Percentiles rank a stretch among this genome's conserved stretches.
These are phyloP conservation scores for Brachionus rubens DNA, from an alignment of 1,140 invertebrate species.

Conservation along the genomic window DNA sequence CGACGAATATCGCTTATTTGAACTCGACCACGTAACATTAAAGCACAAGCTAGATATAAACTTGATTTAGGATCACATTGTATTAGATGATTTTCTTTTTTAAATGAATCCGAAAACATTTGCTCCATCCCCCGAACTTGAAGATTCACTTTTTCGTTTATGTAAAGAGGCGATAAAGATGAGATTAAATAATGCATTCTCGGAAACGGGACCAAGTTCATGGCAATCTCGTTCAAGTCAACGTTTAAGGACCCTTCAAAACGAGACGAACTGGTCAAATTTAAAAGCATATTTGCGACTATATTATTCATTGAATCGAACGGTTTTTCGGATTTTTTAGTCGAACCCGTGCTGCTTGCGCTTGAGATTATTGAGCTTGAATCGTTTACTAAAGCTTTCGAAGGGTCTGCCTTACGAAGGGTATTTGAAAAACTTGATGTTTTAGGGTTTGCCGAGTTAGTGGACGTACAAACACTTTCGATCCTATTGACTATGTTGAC, in stretches of 20 bases:
- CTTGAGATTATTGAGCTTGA: slow-evolving; percentile 51
- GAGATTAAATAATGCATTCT: slow-evolving; percentile 60
- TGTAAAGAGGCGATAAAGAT: slow-evolving; percentile 59
- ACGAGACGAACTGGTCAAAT: slow-evolving; percentile 57
- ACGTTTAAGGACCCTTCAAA: slow-evolving; percentile 59
- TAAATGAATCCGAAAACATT: slow-evolving; percentile 61
- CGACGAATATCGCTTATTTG: slow-evolving; percentile 60
- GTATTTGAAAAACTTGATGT: not conserved
- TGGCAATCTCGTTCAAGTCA: slow-evolving; percentile 62
- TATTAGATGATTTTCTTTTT: slow-evolving; percentile 57
- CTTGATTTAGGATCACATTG: slow-evolving; percentile 55
- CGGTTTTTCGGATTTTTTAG: slow-evolving; percentile 54
- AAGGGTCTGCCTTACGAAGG: slow-evolving; percentile 50
- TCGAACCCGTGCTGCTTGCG: slow-evolving; percentile 10
- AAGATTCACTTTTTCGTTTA: slow-evolving; percentile 53
- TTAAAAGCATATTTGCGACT: slow-evolving; percentile 61
- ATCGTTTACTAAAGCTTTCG: slow-evolving; percentile 52
- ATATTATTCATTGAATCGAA: slow-evolving; percentile 63
- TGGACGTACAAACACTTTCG: slow-evolving; percentile 23
- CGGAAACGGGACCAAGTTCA: slow-evolving; percentile 62
- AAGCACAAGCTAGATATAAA: slow-evolving; percentile 60
- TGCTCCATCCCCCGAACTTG: slow-evolving; percentile 56
- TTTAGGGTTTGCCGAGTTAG: slow-evolving; percentile 42
- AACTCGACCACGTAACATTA: slow-evolving; percentile 59
- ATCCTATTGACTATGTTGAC: slow-evolving; percentile 54